Percentiles rank a stretch among this genome's conserved stretches.
Conservation (phyloP, 2,888 invertebrate species). For the Pyrrhosoma nymphula region DNA sequence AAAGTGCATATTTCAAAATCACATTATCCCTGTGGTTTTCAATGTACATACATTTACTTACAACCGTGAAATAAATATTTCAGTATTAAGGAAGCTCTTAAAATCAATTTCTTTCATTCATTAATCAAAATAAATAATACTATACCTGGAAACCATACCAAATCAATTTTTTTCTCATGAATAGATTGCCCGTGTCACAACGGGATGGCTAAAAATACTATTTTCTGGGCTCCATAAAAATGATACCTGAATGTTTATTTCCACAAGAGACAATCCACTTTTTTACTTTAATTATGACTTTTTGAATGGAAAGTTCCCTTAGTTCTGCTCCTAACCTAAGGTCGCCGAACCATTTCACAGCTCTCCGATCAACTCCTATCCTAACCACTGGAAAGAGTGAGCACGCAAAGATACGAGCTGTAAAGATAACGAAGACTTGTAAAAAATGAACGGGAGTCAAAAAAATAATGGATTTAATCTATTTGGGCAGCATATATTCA, state of each 20-base stretch:
- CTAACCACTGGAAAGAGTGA: slow-evolving; percentile 3
- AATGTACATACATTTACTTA: too few relatives aligned
- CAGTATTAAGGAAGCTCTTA: too few relatives aligned
- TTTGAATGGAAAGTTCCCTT: not conserved
- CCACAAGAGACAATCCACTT: not conserved
- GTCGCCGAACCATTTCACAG: not conserved
- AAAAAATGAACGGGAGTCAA: slow-evolving; percentile 37
- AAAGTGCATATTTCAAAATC: too few relatives aligned
- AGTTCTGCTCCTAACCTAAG: not conserved
- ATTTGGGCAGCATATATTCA: slow-evolving; percentile 24
- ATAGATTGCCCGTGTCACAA: too few relatives aligned
- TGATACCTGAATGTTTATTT: not conserved
- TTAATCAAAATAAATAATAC: too few relatives aligned
- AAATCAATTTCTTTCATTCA: too few relatives aligned
- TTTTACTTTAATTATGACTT: not conserved
- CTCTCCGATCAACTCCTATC: not conserved
- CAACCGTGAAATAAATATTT: too few relatives aligned
- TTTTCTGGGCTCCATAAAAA: not conserved
- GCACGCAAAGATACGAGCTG: slow-evolving; percentile 21
- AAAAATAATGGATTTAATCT: slow-evolving; percentile 30
- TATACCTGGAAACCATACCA: too few relatives aligned
- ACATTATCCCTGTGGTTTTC: too few relatives aligned
- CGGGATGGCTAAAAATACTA: not conserved
- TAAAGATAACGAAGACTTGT: not conserved
- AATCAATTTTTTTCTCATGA: too few relatives aligned